Conservation (phyloP, 2,888 invertebrate genomes). For the Tipula helvola region DNA sequence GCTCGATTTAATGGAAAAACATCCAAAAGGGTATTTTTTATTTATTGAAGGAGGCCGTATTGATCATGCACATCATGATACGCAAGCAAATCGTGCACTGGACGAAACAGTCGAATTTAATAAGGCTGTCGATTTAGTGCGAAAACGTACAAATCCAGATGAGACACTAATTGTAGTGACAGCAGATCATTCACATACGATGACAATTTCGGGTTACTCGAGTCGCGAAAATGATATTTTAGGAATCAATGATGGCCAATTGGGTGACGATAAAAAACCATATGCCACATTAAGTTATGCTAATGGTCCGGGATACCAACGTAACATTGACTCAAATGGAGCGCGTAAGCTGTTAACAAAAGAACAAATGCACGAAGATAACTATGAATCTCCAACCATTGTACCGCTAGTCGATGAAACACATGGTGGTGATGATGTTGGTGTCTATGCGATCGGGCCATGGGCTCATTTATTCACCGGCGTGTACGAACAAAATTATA, state of each 20-base stretch:
- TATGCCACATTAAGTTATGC: constrained; percentile 51
- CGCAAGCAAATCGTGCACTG: constrained; percentile 52
- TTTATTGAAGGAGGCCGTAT: constrained; percentile 65
- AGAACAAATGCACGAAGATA: constrained; percentile 28
- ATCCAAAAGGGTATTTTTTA: constrained; percentile 57
- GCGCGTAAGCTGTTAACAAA: constrained; percentile 27
- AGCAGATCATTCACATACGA: constrained; percentile 62
- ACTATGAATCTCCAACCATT: constrained; percentile 37
- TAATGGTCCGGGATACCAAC: constrained; percentile 48
- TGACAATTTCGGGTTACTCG: constrained; percentile 34
- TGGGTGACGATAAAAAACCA: constrained; percentile 38
- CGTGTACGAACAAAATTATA: constrained; percentile 62
- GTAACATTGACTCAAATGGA: constrained; percentile 35
- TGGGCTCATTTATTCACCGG: constrained; percentile 72
- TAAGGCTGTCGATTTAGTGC: constrained; percentile 52
- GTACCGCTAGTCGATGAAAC: constrained; percentile 49
- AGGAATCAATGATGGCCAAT: constrained; percentile 37
- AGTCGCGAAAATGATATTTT: constrained; percentile 46
- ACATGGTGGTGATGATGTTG: constrained; percentile 70
- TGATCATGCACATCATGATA: constrained; percentile 67
- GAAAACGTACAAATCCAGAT: constrained; percentile 42
- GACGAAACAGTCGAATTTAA: constrained; percentile 71
- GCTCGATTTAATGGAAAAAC: constrained; percentile 49
- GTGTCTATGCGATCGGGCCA: constrained; percentile 62
- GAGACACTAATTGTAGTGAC: constrained; percentile 75